Percentiles rank a stretch among this genome's conserved stretches.
These are phyloP conservation scores for Montifringilla adamsi DNA, from an alignment of 2,113 vertebrate species.

Conservation along the genomic window DNA sequence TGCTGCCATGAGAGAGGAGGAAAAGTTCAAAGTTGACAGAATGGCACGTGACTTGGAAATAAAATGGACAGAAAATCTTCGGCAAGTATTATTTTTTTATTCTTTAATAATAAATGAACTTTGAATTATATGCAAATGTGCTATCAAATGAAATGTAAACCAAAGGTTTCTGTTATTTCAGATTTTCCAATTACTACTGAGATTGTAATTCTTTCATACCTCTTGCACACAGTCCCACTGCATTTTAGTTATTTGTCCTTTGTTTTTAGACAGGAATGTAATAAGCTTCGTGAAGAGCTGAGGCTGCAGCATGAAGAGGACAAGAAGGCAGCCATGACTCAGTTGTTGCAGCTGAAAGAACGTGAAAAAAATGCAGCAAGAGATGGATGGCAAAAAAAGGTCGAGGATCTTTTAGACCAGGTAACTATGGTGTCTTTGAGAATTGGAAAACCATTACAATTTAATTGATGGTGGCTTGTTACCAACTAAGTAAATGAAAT, in stretches of 20 bases:
- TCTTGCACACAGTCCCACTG: neutral
- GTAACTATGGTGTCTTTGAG: constrained; percentile 68
- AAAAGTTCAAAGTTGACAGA: constrained; percentile 90
- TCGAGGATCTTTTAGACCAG: constrained; percentile 98
- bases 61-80: constrained; percentile 95
- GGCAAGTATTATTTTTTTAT: constrained; percentile 73
- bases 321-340: constrained; percentile 85
- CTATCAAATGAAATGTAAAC: neutral
- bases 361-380: constrained; percentile 87
- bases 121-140: neutral
- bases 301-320: constrained; percentile 90
- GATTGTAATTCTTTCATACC: neutral
- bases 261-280: constrained; percentile 89
- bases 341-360: constrained; percentile 89
- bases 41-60: constrained; percentile 94
- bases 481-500: neutral
- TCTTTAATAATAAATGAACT: neutral
- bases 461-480: neutral
- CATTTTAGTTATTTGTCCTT: constrained; percentile 21
- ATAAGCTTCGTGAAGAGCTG: constrained; percentile 93
- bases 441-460: neutral
- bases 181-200: neutral
- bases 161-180: neutral
- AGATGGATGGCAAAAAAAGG: constrained; percentile 96
- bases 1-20: constrained; percentile 88